Evolutionary conservation across 2,888 invertebrate genomes (phyloP), one percentile per base, ranked within the genome.

Genomic region (Drosophila ezoana): DNA sequence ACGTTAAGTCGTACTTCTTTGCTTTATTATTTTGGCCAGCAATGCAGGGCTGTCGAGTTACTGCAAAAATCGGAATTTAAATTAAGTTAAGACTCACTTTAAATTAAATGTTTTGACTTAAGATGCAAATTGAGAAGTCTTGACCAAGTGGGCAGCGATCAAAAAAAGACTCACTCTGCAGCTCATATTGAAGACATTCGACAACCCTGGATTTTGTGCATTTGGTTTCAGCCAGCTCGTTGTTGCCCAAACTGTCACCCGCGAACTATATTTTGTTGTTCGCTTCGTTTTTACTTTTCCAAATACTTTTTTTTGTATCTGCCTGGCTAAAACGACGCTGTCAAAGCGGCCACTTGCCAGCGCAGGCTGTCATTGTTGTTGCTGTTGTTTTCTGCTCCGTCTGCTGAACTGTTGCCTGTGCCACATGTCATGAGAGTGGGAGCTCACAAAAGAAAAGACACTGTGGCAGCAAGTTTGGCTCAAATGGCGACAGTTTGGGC

Each of bases 291-390:
- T 43, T 58, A 63, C 18, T 52, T 28, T 16, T 43, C 8, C 8
- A 28, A 38, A 28, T 37, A 11, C 16, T 33, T 37, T 44, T 47
- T 40, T 49, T 56, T 44, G 13, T 61, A 35, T 56, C 38, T 58
- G 47, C 44, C 35, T 35, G 59, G 72, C 74, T 60, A 70, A 82
- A 80, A 81, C 80, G 72, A 64, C 65, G 69, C 81, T 83, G 81
- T 83, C 84, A 83, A 83, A 76, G 66, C 63, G 72, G 69, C 83
- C 86, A 82, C 82, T 82, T 82, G 83, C 82, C 76, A 58, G 59
- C 49, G 48, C 62, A 49, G 62, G 20, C 71, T 63, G 75, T 75
- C 72, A 66, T 44, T 65, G 65, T 66, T 71, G 60, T 47, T 53
- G 51, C 40, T 51, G 44, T n/a, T 58, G 56, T 61, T 51, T 48